Base-by-base conservation (phyloP, 2,797 vertebrate genomes). In the Syncerus caffer region DNA sequence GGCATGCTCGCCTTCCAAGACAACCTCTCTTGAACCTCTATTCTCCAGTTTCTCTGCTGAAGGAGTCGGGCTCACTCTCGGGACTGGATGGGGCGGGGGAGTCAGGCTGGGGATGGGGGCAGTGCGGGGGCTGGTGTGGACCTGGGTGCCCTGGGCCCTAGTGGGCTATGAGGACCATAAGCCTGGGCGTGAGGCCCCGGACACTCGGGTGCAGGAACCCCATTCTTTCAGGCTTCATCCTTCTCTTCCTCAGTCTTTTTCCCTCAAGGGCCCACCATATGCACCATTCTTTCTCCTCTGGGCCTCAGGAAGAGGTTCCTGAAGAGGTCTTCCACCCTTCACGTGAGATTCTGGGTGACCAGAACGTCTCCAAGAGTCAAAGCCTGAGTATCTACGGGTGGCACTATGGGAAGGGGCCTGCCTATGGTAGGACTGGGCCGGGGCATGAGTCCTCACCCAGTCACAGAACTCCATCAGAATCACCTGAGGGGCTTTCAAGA, bases 11-110 rank as follows among this genome's bases (percentile, higher is more conserved):
- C 93, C 80, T 90, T 80, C 57, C 2, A 12, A 64, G 58, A 34
- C 87, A 25, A 47, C 50, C 23, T 13, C 27, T 58, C 27, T 90
- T 57, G 21, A 76, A 82, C 47, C 78, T 42, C 92, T 45, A 3
- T 45, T 80, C 89, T 85, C 25, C 80, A 38, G 0, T 45, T 67
- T 42, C 42, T 57, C 23, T 31, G 10, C 29, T 29, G 34, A 60
- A 67, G 15, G 31, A 64, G 64, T 29, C 80, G 76, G 94, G 64
- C 19, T 93, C 29, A 1, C n/a, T n/a, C n/a, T n/a, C n/a, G 0
- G 21, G 50, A n/a, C 83, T 25, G 7, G 15, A 38, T 34, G 16
- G n/a, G n/a, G 16, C 0, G 0, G 29, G 29, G 29, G 29, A 16
- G 3, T 62, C 60, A 62, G 60, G 15, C 60, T 62, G 29, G 60